Percentiles rank a stretch among this genome's conserved stretches.
Evolutionary conservation across 2,888 invertebrate genomes (phyloP).

Genomic region (Druceiella hillmani): DNA sequence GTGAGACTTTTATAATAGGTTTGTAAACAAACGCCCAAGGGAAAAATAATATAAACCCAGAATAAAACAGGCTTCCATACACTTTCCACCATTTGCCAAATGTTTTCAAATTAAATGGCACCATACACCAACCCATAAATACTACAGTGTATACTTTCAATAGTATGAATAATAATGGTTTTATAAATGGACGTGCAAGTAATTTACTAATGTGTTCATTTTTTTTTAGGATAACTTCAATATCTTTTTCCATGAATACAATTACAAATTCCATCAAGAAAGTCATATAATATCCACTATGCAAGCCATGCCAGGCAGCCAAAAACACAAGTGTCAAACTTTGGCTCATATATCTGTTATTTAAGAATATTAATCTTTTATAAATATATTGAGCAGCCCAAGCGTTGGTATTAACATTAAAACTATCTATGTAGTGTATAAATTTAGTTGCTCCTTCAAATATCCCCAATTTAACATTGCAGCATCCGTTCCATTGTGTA

Average conservation of each 20-base stretch:
- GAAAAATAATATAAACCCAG: slow-evolving; percentile 62
- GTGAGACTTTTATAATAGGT: slow-evolving; percentile 31
- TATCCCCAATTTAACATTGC: slow-evolving; percentile 76
- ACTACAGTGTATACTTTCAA: slow-evolving; percentile 69
- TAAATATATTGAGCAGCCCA: slow-evolving; percentile 94
- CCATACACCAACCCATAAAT: slow-evolving; percentile 79
- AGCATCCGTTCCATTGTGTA: slow-evolving; percentile 79
- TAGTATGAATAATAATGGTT: slow-evolving; percentile 49
- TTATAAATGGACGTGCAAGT: slow-evolving; percentile 35
- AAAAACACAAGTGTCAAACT: slow-evolving; percentile 76
- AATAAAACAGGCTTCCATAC: slow-evolving; percentile 59
- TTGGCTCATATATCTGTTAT: slow-evolving; percentile 78
- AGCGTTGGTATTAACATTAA: slow-evolving; percentile 93
- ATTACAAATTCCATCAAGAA: slow-evolving; percentile 90
- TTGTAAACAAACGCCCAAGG: slow-evolving; percentile 59
- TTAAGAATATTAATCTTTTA: slow-evolving; percentile 87
- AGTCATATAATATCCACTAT: slow-evolving; percentile 89
- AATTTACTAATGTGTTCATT: slow-evolving; percentile 44
- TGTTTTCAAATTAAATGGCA: slow-evolving; percentile 68
- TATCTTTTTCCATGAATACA: slow-evolving; percentile 78
- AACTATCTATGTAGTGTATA: slow-evolving; percentile 83
- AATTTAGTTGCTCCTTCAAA: slow-evolving; percentile 83
- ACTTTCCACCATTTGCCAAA: slow-evolving; percentile 63
- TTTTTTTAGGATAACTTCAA: slow-evolving; percentile 51
- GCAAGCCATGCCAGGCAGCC: slow-evolving; percentile 94